Base-by-base conservation (phyloP, 2,797 vertebrate genomes). In the Trematomus bernacchii region DNA sequence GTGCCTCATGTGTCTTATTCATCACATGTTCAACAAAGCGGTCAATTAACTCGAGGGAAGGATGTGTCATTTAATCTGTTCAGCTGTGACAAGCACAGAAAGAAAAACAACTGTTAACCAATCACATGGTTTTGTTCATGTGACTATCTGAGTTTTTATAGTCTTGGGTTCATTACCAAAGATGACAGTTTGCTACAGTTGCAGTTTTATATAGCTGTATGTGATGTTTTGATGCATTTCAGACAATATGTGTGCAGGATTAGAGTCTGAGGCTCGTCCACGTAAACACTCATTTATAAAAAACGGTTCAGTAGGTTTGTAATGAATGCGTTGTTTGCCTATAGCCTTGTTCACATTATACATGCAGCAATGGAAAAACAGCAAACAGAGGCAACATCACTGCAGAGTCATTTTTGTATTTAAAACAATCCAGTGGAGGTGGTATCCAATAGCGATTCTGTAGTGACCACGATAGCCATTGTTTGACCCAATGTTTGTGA, bases 11-110 rank as follows among this genome's bases (percentile, higher is more conserved):
- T 81, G 80, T 85, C 86, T 77, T 82, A 92, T 90, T 89, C 89
- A 87, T 90, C 87, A 90, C 77, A 77, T 75, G 84, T 89, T 87
- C 83, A 90, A 85, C 89, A 90, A 89, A 88, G 71, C 90, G 61
- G 74, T 81, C 78, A 67, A 55, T 47, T 81, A 60, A 55, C 88
- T 82, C 9, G 11, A 66, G 91, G 77, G 83, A 83, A 18, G 62
- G 74, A 84, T 33, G 61, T 89, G 90, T 90, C 90, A 89, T 79
- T 82, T 81, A 27, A 85, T 88, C 75, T 85, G 67, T 79, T 91
- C 79, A 68, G 67, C 86, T 90, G 85, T 89, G 86, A 88, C 76
- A 73, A 83, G 27, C 15, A 63, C 42, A 65, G 33, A 77, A 6
- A 71, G 67, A 71, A 84, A 83, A 85, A 83, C 64, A 83, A 62